Percentiles rank a stretch among this genome's conserved stretches.
These are phyloP conservation scores for Tauraco hartlaubi DNA, from an alignment of 2,797 vertebrate species.

Conservation along the genomic window DNA sequence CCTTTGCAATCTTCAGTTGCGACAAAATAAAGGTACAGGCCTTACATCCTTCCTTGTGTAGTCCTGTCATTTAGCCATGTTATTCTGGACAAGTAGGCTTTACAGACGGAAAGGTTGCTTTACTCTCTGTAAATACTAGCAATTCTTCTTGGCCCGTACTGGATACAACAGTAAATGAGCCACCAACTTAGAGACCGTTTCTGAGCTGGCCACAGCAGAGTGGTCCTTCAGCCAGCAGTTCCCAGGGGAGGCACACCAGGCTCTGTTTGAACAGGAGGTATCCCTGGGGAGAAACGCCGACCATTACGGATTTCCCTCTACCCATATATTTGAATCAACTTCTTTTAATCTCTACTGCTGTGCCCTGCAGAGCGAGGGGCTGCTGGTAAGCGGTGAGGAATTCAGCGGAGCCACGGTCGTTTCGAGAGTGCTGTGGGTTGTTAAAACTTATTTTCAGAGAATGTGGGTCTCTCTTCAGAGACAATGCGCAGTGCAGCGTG, in stretches of 20 bases:
- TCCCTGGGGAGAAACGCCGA: not conserved
- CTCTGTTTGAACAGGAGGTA: not conserved
- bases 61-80: not conserved
- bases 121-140: not conserved
- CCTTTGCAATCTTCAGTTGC: not conserved
- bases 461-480: not conserved
- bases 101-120: not conserved
- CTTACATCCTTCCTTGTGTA: not conserved
- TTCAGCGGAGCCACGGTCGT: not conserved
- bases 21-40: not conserved
- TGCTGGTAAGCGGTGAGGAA: not conserved
- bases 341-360: not conserved
- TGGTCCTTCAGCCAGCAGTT: not conserved
- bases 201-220: not conserved
- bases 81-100: not conserved
- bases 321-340: not conserved
- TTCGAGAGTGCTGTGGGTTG: not conserved
- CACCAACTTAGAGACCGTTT: not conserved
- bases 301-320: not conserved
- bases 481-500: fast-evolving
- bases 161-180: not conserved
- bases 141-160: not conserved
- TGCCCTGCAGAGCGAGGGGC: not conserved
- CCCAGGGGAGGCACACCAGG: not conserved
- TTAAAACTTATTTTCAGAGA: not conserved